These are phyloP conservation scores for Aratinga solstitialis DNA, from an alignment of 2,797 vertebrate species.

Conservation along the genomic window DNA sequence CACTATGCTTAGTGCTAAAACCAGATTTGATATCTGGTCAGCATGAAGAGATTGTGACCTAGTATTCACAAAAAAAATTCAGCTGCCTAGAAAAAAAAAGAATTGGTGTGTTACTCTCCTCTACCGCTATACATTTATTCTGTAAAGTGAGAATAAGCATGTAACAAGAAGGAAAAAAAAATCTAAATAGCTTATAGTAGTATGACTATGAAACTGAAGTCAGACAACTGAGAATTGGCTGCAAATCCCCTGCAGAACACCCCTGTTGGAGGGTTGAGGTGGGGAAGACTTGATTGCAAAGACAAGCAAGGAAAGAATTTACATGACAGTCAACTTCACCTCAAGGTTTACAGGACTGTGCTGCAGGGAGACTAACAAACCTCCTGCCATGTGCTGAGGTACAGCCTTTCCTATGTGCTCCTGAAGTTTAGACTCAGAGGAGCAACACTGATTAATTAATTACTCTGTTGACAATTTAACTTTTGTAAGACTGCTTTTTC, in stretches of 20 bases:
- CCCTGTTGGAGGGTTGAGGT: accelerated
- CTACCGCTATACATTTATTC: background rate
- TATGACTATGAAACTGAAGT: background rate
- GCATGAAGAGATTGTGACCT: background rate
- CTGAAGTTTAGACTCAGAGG: background rate
- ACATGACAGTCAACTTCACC: background rate
- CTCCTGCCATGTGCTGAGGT: background rate
- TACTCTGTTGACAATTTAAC: background rate
- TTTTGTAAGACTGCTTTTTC: background rate
- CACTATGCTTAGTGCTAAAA: background rate
- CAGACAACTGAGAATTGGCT: background rate
- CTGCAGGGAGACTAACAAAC: background rate
- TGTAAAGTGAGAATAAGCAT: background rate
- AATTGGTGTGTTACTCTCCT: background rate
- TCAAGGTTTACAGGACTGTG: background rate
- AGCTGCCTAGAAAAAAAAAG: background rate
- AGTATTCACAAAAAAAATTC: background rate
- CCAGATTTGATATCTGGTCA: background rate
- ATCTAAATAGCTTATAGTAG: background rate
- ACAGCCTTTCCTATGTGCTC: background rate
- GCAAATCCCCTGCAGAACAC: background rate
- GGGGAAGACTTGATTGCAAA: background rate
- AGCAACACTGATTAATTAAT: background rate
- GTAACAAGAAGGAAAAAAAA: background rate
- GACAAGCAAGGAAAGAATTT: background rate